Base-by-base conservation (phyloP, 2,113 vertebrate species). In the Silurus meridionalis region DNA sequence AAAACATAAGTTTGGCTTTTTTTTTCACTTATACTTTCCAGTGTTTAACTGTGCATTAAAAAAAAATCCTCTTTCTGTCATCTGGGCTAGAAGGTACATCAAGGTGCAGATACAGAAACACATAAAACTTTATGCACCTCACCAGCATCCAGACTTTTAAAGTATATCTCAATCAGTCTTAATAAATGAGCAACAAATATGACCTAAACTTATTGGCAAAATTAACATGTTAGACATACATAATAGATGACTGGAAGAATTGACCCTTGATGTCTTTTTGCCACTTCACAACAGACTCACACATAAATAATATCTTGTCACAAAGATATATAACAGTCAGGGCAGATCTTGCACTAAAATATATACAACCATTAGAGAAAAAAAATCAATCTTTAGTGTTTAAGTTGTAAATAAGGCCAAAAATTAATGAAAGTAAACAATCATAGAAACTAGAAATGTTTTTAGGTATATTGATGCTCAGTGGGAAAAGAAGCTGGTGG, bases 71-170 rank as follows among this genome's bases (percentile, higher is more conserved):
- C 86, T 80, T 86, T 86, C 83, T 75, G 53, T 86, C 83, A 75
- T 58, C 84, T 83, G 83, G 87, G 83, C 58, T 87, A 46, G 48
- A 86, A 79, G 78, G 85, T 67, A 85, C 72, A 85, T 88, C 82
- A 72, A 79, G 61, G 88, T 84, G 53, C 75, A 91, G 89, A 91
- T 90, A 91, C 90, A 93, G 90, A 91, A 69, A 63, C 64, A 86
- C 58, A 80, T 75, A 48, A 79, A 80, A 77, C 21, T 63, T 80
- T 60, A 71, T 82, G 52, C 60, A 80, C 61, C 85, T 89, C 83
- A 89, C 58, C 58, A 86, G 37, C 14, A n/a, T 58, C 21, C 46
- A 67, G 52, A 25, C 67, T 61, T 60, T 21, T n/a, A 37, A 1
- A 37, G 37, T 37, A 37, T 37, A 14, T 60, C 61, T 37, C 1